Conservation (phyloP, 2,113 vertebrate genomes). For the Hyla sarda region DNA sequence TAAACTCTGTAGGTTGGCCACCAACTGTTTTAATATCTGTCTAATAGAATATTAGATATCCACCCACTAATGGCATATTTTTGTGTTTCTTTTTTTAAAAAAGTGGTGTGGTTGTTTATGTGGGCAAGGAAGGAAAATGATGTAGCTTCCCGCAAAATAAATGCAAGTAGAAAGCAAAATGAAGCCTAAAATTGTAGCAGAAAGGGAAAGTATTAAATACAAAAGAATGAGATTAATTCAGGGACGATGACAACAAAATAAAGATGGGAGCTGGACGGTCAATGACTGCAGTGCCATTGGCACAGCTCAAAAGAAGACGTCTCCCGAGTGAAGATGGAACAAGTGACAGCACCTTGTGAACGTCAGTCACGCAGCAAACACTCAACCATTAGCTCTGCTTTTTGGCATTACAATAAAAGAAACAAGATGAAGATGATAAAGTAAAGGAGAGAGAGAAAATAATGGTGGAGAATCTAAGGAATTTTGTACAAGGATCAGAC, state of each 20-base stretch:
- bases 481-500: constrained; percentile 9
- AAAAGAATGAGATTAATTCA: constrained; percentile 26
- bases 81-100: too few species aligned
- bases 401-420: constrained; percentile 52
- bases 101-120: too few species aligned
- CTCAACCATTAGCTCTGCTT: constrained; percentile 4
- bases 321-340: constrained; percentile 39
- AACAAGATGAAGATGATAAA: constrained; percentile 48
- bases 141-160: background rate
- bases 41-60: too few species aligned
- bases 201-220: background rate
- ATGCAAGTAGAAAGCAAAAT: background rate
- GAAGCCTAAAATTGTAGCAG: background rate
- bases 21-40: too few species aligned
- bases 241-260: constrained; percentile 51
- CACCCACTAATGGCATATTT: too few species aligned
- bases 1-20: too few species aligned
- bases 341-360: constrained; percentile 33
- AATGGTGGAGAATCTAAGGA: constrained; percentile 40
- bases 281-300: constrained; percentile 31
- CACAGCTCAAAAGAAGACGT: constrained; percentile 43
- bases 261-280: constrained; percentile 34
- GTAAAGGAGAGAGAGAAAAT: constrained; percentile 38
- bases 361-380: constrained; percentile 29
- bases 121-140: background rate